phyloP scores from a whole-genome alignment of 2,113 vertebrate species.

The Dunckerocampus dactyliophorus region DNA sequence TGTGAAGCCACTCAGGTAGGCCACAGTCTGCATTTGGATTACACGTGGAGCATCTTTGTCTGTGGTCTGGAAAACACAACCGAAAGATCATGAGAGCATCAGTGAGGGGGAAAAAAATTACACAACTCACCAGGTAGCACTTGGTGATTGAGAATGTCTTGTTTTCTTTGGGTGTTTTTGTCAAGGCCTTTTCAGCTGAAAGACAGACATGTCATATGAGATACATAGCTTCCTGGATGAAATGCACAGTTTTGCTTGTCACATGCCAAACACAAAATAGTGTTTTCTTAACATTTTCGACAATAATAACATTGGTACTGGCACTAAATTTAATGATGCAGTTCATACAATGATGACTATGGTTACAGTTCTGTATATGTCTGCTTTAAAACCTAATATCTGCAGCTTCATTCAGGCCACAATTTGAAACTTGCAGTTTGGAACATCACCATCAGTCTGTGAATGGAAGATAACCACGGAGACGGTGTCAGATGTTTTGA shows the following conservation, averaged over 20 bases:
- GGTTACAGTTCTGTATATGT: too few species aligned
- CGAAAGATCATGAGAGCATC: neutral
- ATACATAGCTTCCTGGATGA: neutral
- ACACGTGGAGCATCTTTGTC: conserved; percentile 94
- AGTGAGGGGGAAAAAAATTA: neutral
- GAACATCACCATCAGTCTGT: conserved; percentile 78
- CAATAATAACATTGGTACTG: too few species aligned
- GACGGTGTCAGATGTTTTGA: conserved; percentile 73
- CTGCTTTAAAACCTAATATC: too few species aligned
- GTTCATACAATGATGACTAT: too few species aligned
- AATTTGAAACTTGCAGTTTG: too few species aligned
- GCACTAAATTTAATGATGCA: too few species aligned
- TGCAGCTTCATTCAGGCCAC: too few species aligned
- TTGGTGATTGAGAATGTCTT: conserved; percentile 80
- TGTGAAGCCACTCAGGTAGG: conserved; percentile 91
- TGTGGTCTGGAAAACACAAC: conserved; percentile 76
- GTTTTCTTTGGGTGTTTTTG: conserved; percentile 71
- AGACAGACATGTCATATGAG: conserved; percentile 19
- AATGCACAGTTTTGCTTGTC: too few species aligned
- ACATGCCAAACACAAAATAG: too few species aligned
- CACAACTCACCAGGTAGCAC: conserved; percentile 84
- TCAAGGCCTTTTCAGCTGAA: conserved; percentile 83
- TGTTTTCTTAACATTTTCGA: too few species aligned
- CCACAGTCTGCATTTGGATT: conserved; percentile 86
- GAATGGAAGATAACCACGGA: conserved; percentile 87